Conservation (phyloP, 2,113 vertebrate species). For the Canis aureus region DNA sequence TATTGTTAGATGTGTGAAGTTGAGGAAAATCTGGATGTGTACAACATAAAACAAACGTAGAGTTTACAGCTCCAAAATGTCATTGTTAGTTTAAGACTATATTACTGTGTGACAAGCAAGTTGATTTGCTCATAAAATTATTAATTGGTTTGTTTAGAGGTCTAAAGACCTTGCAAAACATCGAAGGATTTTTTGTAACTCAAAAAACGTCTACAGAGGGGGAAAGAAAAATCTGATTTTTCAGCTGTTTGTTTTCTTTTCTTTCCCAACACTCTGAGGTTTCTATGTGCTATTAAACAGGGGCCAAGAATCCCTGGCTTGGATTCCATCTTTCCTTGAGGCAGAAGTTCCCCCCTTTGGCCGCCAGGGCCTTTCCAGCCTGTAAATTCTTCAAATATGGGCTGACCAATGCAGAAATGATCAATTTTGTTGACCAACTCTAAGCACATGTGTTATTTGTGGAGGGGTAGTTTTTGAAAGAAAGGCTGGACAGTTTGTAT, state of each 20-base stretch:
- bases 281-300: constrained; percentile 38
- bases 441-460: constrained; percentile 5
- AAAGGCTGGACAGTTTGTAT: constrained; percentile 3
- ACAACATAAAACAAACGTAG: not conserved
- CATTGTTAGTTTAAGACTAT: constrained; percentile 44
- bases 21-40: constrained; percentile 9
- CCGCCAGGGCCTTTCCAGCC: constrained; percentile 51
- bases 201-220: constrained; percentile 33
- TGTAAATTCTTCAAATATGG: constrained; percentile 26
- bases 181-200: constrained; percentile 6
- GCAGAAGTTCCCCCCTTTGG: not conserved
- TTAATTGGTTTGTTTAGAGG: constrained; percentile 28
- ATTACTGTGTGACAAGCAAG: not conserved
- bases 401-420: constrained; percentile 51
- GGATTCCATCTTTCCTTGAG: constrained; percentile 43
- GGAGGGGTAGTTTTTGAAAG: constrained; percentile 41
- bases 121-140: constrained; percentile 56
- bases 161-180: constrained; percentile 52
- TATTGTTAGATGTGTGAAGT: not conserved
- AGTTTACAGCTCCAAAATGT: not conserved
- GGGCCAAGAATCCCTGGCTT: constrained; percentile 64
- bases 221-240: constrained; percentile 67
- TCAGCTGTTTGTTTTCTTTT: constrained; percentile 76
- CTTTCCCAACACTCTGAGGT: constrained; percentile 54
- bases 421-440: constrained; percentile 19